Percentiles rank a stretch among this genome's conserved stretches.
These are phyloP conservation scores for Morpho helenor DNA, from an alignment of 2,888 invertebrate species.

Conservation along the genomic window DNA sequence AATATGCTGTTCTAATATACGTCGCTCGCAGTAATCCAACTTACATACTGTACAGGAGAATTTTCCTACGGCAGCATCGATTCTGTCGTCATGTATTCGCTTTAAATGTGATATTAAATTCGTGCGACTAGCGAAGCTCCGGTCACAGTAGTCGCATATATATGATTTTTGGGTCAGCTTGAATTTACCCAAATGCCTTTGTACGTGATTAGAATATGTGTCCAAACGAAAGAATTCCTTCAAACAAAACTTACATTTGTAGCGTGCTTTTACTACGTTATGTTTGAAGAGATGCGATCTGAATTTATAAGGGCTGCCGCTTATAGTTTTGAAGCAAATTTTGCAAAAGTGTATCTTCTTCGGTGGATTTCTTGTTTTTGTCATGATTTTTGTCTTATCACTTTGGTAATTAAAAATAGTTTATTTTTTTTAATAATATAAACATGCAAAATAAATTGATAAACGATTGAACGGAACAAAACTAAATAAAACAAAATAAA, in stretches of 20 bases:
- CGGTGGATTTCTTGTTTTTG: too few relatives aligned
- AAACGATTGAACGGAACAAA: too few relatives aligned
- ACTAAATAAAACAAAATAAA: too few relatives aligned
- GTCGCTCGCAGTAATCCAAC: conserved; percentile 45
- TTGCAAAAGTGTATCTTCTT: conserved; percentile 31
- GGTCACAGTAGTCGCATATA: conserved; percentile 52
- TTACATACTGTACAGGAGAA: conserved; percentile 51
- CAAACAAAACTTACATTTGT: conserved; percentile 42
- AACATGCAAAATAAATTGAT: too few relatives aligned
- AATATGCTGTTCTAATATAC: conserved; percentile 49
- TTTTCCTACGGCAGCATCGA: conserved; percentile 12
- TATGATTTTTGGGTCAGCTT: conserved; percentile 28
- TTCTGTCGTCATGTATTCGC: conserved; percentile 46
- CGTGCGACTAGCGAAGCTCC: conserved; percentile 47
- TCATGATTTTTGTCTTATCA: too few relatives aligned
- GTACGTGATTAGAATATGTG: conserved; percentile 40
- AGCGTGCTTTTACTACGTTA: conserved; percentile 40
- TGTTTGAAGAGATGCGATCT: conserved; percentile 47
- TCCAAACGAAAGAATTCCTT: conserved; percentile 52
- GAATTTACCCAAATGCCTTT: conserved; percentile 17
- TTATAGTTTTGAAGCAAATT: conserved; percentile 42
- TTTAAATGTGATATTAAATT: conserved; percentile 48
- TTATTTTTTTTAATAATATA: too few relatives aligned
- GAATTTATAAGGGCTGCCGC: conserved; percentile 40
- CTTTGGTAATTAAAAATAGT: too few relatives aligned